Evolutionary conservation across 2,113 vertebrate genomes (phyloP).

Genomic region (Brachyhypopomus gauderio): DNA sequence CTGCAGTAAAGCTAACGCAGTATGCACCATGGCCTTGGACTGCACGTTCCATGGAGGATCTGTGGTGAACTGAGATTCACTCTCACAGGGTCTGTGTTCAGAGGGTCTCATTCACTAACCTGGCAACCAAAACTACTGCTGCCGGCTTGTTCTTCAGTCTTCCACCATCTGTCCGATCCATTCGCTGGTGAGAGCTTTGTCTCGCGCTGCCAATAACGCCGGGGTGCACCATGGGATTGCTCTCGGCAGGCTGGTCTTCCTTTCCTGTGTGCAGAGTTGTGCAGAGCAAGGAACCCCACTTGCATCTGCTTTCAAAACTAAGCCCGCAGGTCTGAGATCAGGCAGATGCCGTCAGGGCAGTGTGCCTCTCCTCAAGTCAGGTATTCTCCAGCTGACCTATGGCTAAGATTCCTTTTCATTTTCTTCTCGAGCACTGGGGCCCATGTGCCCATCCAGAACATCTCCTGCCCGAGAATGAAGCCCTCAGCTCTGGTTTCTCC

Average conservation of each 20-base stretch:
- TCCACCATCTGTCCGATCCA: conserved; percentile 11
- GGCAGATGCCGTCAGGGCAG: not conserved
- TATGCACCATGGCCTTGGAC: not conserved
- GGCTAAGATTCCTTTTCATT: too few relatives aligned
- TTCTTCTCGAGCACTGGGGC: too few relatives aligned
- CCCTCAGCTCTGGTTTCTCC: too few relatives aligned
- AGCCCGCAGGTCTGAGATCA: not conserved
- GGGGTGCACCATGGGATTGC: not conserved
- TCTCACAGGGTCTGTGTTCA: not conserved
- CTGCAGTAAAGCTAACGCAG: not conserved
- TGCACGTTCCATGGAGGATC: not conserved
- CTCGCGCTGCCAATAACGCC: not conserved
- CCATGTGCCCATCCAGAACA: too few relatives aligned
- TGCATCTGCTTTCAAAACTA: not conserved
- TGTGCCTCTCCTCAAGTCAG: not conserved
- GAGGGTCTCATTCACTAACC: not conserved
- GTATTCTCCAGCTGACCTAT: too few relatives aligned
- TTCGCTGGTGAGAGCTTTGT: conserved; percentile 13
- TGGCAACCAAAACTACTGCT: not conserved
- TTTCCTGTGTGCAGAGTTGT: not conserved
- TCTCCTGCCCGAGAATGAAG: too few relatives aligned
- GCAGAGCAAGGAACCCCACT: not conserved
- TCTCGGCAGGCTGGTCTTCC: not conserved
- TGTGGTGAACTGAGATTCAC: not conserved
- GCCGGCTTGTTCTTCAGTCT: not conserved